Base-by-base conservation (phyloP, 92 coral and sea anemone genomes). In the Siderastrea siderea region DNA sequence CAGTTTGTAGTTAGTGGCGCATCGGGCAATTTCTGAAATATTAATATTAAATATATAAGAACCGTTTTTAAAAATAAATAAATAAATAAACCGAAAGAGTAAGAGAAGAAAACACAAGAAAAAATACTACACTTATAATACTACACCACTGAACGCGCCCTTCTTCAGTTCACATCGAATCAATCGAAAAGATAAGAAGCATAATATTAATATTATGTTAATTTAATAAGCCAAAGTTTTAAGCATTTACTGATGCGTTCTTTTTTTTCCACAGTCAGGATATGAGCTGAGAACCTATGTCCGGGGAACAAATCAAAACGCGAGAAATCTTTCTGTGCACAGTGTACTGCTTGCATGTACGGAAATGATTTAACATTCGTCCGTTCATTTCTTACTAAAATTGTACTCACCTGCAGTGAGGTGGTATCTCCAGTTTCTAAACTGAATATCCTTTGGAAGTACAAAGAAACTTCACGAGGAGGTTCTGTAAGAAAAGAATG, bases 391-490 rank as follows among this genome's bases (percentile, higher is more conserved):
- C 68, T 53, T 53, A 65, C 10, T 26, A 0, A 66, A 43, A 71
- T 71, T 71, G 3, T 71, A 71, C 76, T 71, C 76, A 71, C 76
- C 15, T 71, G 76, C 47, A 71, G 44, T 71, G 76, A 13, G 47
- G 76, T 71, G 76, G 57, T 47, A 71, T 71, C 76, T 1, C 57
- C 76, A 71, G 76, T 71, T 71, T 71, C 76, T 47, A 71, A 17
- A 48, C 55, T 71, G 12, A 71, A 71, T n/a, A 71, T 12, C 76
- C 44, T 71, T 15, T 47, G 54, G 47, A 71, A 71, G 76, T 71
- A 71, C 26, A 71, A 46, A 12, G 76, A 71, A 48, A 71, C 76
- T 71, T 71, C 76, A 71, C 76, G 58, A 17, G 76, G 76, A 48
- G 76, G 76, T 15, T 50, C 76, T 71, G 47, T 71, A 71, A 71